These are phyloP conservation scores for Heliconius ismenius DNA, from an alignment of 2,888 invertebrate genomes.

Conservation along the genomic window DNA sequence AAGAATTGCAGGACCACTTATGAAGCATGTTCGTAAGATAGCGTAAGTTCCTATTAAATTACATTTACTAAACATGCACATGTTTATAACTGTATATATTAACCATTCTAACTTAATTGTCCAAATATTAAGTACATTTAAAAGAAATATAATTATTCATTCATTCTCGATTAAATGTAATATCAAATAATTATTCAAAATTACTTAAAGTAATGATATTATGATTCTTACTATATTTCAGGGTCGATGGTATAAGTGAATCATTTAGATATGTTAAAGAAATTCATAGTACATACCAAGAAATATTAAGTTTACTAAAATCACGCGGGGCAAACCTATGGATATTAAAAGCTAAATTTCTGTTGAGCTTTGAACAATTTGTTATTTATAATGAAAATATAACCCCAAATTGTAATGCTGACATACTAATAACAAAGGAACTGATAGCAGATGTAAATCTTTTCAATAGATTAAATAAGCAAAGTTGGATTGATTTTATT, in stretches of 20 bases:
- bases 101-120: too few species aligned
- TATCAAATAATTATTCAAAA: background rate
- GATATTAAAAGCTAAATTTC: conserved; percentile 64
- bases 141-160: background rate
- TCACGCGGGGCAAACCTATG: conserved; percentile 67
- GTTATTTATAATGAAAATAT: conserved; percentile 60
- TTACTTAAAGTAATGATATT: background rate
- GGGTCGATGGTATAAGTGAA: conserved; percentile 60
- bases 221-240: conserved; percentile 48
- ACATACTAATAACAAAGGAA: conserved; percentile 59
- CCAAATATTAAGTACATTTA: too few species aligned
- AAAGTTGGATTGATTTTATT: conserved; percentile 84
- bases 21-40: conserved; percentile 68
- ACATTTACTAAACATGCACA: background rate
- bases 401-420: conserved; percentile 62
- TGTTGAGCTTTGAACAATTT: conserved; percentile 71
- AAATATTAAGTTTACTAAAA: conserved; percentile 63
- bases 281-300: conserved; percentile 68
- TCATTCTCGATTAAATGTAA: too few species aligned
- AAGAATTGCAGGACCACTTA: conserved; percentile 71
- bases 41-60: conserved; percentile 53
- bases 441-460: conserved; percentile 56
- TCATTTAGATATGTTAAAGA: conserved; percentile 64
- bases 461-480: conserved; percentile 69
- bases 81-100: background rate